Conservation (phyloP, 1,140 invertebrate species). For the Pygmarrhopalites habei region DNA sequence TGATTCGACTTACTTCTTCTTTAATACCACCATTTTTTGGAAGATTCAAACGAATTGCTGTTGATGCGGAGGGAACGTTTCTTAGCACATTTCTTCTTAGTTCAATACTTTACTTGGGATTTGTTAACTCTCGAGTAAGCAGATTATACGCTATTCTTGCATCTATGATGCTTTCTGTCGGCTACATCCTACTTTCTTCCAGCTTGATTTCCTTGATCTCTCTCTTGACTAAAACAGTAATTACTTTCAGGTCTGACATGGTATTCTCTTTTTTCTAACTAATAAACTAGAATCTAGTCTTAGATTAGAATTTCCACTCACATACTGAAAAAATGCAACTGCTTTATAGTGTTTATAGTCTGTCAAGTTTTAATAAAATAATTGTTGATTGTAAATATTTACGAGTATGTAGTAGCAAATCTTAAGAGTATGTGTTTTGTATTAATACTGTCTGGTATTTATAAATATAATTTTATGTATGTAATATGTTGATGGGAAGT, state of each 20-base stretch:
- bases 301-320: too few relatives aligned
- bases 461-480: slow-evolving; percentile 1
- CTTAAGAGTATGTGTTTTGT: too few relatives aligned
- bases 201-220: slow-evolving; percentile 28
- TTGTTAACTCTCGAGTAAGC: slow-evolving; percentile 7
- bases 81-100: slow-evolving; percentile 28
- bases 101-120: slow-evolving; percentile 25
- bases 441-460: too few relatives aligned
- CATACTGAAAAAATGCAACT: too few relatives aligned
- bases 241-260: slow-evolving; percentile 28
- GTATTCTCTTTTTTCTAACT: too few relatives aligned
- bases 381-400: too few relatives aligned
- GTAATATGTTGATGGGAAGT: too few relatives aligned
- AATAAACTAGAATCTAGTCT: too few relatives aligned
- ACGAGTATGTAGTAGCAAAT: too few relatives aligned
- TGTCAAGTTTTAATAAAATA: too few relatives aligned
- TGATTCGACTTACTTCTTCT: slow-evolving; percentile 25
- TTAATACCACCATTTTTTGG: slow-evolving; percentile 36
- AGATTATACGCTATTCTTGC: background rate
- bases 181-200: slow-evolving; percentile 16
- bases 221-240: slow-evolving; percentile 25
- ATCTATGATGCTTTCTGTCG: background rate
- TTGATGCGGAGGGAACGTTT: slow-evolving; percentile 28
- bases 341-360: too few relatives aligned
- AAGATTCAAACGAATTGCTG: slow-evolving; percentile 16